A percentile compares a stretch with the other conserved stretches of the same genome.
These are phyloP conservation scores for Eospalax fontanierii DNA, from an alignment of 2,797 vertebrate genomes.

Conservation along the genomic window DNA sequence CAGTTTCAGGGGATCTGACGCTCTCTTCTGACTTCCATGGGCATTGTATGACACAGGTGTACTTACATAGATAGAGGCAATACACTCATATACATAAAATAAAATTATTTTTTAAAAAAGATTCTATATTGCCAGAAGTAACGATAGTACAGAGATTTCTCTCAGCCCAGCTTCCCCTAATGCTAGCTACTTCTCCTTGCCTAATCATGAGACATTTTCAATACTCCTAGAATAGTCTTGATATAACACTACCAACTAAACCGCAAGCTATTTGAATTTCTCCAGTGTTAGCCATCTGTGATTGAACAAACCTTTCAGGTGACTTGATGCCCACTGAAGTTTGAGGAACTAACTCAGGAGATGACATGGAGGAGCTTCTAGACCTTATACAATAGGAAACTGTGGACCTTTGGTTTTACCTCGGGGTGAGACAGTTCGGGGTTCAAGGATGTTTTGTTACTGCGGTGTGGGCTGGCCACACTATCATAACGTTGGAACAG, in stretches of 20 bases:
- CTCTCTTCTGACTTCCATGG: too few species aligned
- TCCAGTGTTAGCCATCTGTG: not conserved
- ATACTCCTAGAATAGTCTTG: not conserved
- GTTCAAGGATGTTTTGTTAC: not conserved
- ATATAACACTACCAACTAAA: not conserved
- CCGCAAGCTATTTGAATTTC: not conserved
- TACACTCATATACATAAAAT: too few species aligned
- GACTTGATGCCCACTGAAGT: not conserved
- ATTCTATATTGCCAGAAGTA: not conserved
- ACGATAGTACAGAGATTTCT: not conserved
- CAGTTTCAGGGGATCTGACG: too few species aligned
- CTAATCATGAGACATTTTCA: not conserved
- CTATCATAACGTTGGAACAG: too few species aligned
- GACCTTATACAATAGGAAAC: not conserved
- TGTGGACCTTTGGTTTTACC: not conserved
- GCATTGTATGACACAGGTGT: too few species aligned
- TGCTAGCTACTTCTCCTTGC: not conserved
- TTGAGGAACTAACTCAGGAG: not conserved
- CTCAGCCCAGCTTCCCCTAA: not conserved
- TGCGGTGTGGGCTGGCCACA: too few species aligned
- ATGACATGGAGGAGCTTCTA: rapidly evolving
- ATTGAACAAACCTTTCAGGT: not conserved
- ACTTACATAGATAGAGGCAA: too few species aligned
- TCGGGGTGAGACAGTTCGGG: not conserved
- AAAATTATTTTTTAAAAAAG: not conserved